Conservation (phyloP, 2,113 vertebrate species). For the Scolopax mira region DNA sequence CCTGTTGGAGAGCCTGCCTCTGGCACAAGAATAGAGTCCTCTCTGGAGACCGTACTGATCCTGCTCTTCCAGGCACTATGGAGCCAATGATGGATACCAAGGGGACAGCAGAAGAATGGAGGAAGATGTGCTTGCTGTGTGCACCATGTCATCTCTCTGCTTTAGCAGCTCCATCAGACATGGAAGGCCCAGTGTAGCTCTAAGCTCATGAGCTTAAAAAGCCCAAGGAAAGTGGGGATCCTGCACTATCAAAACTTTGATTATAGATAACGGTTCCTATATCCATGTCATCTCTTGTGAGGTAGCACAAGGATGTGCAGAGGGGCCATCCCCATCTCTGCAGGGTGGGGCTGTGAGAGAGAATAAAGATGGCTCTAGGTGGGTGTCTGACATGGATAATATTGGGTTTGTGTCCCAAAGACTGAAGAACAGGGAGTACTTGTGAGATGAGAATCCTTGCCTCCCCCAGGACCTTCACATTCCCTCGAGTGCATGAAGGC, state of each 20-base stretch:
- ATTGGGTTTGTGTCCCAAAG: not conserved
- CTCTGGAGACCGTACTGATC: too few species aligned
- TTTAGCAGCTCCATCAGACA: not conserved
- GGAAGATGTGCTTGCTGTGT: not conserved
- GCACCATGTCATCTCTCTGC: not conserved
- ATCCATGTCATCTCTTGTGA: not conserved
- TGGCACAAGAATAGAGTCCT: not conserved
- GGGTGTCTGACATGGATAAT: fast-evolving
- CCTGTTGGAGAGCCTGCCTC: not conserved
- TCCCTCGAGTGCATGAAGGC: fast-evolving
- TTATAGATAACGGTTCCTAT: not conserved
- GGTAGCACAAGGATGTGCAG: not conserved
- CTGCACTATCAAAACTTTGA: not conserved
- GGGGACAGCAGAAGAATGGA: not conserved
- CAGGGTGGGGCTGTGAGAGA: not conserved
- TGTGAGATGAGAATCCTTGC: not conserved
- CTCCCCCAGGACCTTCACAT: too few species aligned
- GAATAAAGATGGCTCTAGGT: not conserved
- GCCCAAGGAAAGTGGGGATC: not conserved
- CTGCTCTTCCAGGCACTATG: not conserved
- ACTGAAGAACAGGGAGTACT: not conserved
- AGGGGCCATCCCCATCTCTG: not conserved
- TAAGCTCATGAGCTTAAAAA: not conserved
- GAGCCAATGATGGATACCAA: not conserved
- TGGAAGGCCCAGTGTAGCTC: not conserved